phyloP scores from a whole-genome alignment of 2,113 vertebrate genomes.

The Jacana jacana region DNA sequence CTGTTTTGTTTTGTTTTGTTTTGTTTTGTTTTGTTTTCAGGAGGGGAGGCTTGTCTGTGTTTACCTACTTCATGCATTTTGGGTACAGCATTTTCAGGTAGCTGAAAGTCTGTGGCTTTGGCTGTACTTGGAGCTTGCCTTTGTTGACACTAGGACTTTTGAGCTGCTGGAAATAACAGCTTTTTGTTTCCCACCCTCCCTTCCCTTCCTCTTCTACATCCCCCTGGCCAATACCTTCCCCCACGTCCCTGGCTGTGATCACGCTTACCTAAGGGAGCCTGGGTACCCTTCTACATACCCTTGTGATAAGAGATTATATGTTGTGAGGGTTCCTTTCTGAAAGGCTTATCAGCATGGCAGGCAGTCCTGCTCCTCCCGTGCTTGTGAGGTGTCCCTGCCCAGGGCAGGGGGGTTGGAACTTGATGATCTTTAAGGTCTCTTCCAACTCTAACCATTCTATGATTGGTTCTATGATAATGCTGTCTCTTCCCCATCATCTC shows the following conservation, averaged over 20 bases:
- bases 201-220: neutral
- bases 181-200: neutral
- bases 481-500: neutral
- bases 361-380: neutral
- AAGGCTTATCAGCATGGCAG: constrained; percentile 26
- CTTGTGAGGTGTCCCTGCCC: too few relatives aligned
- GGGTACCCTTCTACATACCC: neutral
- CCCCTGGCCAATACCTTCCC: neutral
- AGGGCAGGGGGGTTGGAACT: too few relatives aligned
- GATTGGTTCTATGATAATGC: too few relatives aligned
- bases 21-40: neutral
- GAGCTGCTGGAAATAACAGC: neutral
- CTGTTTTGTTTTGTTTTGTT: neutral
- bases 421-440: too few relatives aligned
- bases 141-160: constrained; percentile 14
- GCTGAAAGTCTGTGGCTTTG: neutral
- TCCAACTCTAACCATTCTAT: too few relatives aligned
- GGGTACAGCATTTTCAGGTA: neutral
- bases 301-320: neutral
- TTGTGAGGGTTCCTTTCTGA: neutral
- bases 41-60: neutral
- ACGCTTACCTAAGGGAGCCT: neutral
- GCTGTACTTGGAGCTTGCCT: neutral
- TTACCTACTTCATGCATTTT: neutral
- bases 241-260: neutral